Conservation (phyloP, 1,140 invertebrate species). For the Plectus sambesii region DNA sequence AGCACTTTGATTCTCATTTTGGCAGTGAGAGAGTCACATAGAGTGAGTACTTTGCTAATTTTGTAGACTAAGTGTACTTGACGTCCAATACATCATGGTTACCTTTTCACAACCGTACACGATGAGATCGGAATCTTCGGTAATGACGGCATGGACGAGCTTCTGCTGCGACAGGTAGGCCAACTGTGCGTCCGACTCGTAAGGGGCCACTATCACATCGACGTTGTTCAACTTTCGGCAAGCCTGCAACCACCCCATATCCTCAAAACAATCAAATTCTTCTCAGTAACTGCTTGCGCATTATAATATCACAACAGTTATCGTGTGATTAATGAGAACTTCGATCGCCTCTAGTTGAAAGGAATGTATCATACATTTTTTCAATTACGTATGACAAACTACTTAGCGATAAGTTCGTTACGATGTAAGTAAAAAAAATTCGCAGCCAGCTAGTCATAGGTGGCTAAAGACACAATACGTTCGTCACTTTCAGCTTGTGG, state of each 20-base stretch:
- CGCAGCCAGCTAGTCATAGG: no score
- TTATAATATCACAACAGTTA: no score
- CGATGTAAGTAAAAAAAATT: no score
- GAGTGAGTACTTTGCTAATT: background rate
- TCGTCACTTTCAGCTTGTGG: no score
- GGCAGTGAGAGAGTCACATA: background rate
- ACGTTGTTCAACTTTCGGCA: slow-evolving; percentile 60
- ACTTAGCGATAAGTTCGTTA: no score
- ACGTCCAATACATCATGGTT: background rate
- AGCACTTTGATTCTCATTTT: slow-evolving; percentile 70
- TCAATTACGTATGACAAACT: no score
- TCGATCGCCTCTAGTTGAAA: no score
- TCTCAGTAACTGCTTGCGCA: no score
- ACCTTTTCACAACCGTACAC: slow-evolving; percentile 83
- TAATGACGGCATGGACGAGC: slow-evolving; percentile 79
- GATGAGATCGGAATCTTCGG: slow-evolving; percentile 94
- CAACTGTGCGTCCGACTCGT: slow-evolving; percentile 95
- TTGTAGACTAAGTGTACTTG: no score
- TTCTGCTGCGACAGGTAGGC: slow-evolving; percentile 73
- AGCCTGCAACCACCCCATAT: slow-evolving; percentile 57
- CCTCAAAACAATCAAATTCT: slow-evolving; percentile 11
- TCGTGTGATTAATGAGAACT: no score
- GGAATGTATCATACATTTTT: no score
- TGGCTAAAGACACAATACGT: no score
- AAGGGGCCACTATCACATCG: slow-evolving; percentile 93